phyloP scores from a whole-genome alignment of 2,888 invertebrate species.

The Drosophila fungiperda region DNA sequence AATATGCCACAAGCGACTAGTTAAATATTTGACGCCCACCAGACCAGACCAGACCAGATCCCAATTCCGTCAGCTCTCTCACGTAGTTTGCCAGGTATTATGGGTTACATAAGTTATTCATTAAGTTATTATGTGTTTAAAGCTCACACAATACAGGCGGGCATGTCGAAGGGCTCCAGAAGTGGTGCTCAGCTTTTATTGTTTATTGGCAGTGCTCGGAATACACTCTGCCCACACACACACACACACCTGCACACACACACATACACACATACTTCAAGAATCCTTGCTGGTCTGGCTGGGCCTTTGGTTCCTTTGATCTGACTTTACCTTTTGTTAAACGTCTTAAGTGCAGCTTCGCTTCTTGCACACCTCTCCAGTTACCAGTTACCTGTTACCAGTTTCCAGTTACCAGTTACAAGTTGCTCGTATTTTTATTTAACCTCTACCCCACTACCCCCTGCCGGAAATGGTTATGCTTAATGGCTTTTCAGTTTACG shows the following conservation, averaged over 20 bases:
- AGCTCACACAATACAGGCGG: slow-evolving; percentile 56
- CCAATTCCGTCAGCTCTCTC: slow-evolving; percentile 19
- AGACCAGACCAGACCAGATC: background rate
- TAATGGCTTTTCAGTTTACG: slow-evolving; percentile 63
- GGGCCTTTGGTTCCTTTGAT: slow-evolving; percentile 43
- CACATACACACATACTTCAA: background rate
- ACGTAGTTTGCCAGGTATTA: slow-evolving; percentile 59
- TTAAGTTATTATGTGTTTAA: slow-evolving; percentile 80
- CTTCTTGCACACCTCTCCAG: slow-evolving; percentile 63
- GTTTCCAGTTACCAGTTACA: slow-evolving; percentile 4
- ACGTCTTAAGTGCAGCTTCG: slow-evolving; percentile 72
- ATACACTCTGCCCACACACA: slow-evolving; percentile 25
- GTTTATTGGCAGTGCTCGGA: slow-evolving; percentile 65
- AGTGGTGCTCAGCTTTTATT: slow-evolving; percentile 67
- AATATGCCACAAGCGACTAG: slow-evolving; percentile 65
- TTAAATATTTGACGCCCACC: slow-evolving; percentile 67
- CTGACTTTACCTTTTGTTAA: slow-evolving; percentile 59
- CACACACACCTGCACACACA: slow-evolving; percentile 1
- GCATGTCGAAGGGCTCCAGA: slow-evolving; percentile 27
- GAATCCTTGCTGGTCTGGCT: slow-evolving; percentile 14
- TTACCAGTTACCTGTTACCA: slow-evolving; percentile 9
- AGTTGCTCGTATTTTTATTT: slow-evolving; percentile 24
- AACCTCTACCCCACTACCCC: slow-evolving; percentile 1
- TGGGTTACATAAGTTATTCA: slow-evolving; percentile 68
- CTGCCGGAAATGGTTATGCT: slow-evolving; percentile 75